Evolutionary conservation across 2,888 invertebrate species (phyloP), one percentile per base, ranked within the genome.

Genomic region (Phalera bucephala): DNA sequence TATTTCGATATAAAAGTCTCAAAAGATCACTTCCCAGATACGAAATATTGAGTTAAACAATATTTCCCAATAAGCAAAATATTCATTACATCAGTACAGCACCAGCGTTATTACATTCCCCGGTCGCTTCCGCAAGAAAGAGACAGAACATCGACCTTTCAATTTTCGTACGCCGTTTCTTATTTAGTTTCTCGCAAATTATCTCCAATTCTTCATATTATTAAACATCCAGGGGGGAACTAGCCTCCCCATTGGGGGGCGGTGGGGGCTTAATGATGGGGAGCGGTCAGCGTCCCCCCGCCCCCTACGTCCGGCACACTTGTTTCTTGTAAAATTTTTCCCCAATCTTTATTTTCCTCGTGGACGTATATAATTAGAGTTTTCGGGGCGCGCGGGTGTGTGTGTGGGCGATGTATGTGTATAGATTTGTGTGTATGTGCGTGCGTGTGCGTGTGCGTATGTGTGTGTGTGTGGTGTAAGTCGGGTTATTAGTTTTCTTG

Each of bases 161-260:
- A 88, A 86, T 89, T 88, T 85, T 87, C 87, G 81, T 77, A 78
- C 79, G 72, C 69, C 87, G 86, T 85, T 88, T 87, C 88, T 89
- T 89, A 89, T 89, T 89, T 89, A 89, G 89, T 89, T 89, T 88
- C 87, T 86, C 88, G 88, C 89, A 89, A 89, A 89, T 89, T 89
- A 89, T 89, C 88, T 87, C 89, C 89, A 88, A 89, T 89, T 89
- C 89, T 88, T 89, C 89, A 89, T 89, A 89, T 89, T 88, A 89
- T 89, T 89, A 89, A 88, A 88, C 89, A 88, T 85, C 87, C 72
- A 61, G 85, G 87, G 87, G 80, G 78, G 80, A 82, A 80, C 80
- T 81, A 80, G 70, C 78, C 78, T 66, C 80, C 78, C 74, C 71
- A 57, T 31, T 38, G 52, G 54, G 48, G 53, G 49, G 34, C 46